phyloP scores from a whole-genome alignment of 2,797 vertebrate species.

The Calcarius lapponicus region DNA sequence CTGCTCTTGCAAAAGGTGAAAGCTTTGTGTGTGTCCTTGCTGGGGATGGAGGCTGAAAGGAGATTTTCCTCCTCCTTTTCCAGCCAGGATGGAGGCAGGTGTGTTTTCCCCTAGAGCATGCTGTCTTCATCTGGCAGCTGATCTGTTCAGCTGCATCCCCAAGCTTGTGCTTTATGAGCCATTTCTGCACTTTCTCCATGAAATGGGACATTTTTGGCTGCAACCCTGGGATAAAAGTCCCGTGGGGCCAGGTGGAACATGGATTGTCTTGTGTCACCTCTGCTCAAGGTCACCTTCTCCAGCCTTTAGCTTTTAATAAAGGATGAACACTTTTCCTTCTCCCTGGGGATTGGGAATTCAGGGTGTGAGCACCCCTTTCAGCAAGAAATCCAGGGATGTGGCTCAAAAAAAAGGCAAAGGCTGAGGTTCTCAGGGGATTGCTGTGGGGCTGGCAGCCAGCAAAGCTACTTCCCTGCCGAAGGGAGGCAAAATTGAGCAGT shows the following conservation, averaged over 20 bases:
- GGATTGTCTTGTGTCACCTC: neutral
- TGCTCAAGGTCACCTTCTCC: neutral
- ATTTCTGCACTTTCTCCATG: neutral
- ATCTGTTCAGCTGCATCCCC: conserved; percentile 11
- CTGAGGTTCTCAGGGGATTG: neutral
- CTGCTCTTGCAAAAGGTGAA: neutral
- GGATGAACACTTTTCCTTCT: neutral
- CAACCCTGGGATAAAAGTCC: neutral
- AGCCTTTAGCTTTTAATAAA: neutral
- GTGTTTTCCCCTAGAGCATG: neutral
- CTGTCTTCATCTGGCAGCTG: neutral
- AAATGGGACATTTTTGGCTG: neutral
- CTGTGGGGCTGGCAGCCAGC: neutral
- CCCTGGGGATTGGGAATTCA: rapidly evolving
- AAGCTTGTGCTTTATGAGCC: conserved; percentile 28
- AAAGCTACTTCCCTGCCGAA: neutral
- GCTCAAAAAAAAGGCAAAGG: neutral
- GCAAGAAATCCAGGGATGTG: neutral
- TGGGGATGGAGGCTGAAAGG: neutral
- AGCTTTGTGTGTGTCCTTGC: neutral
- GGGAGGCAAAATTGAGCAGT: conserved; percentile 21
- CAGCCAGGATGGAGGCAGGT: neutral
- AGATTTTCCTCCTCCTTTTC: neutral
- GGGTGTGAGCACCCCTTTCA: neutral
- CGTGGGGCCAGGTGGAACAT: rapidly evolving